Evolutionary conservation across 2,888 invertebrate species (phyloP), one percentile per base, ranked within the genome.

Genomic region (Lapara coniferarum): DNA sequence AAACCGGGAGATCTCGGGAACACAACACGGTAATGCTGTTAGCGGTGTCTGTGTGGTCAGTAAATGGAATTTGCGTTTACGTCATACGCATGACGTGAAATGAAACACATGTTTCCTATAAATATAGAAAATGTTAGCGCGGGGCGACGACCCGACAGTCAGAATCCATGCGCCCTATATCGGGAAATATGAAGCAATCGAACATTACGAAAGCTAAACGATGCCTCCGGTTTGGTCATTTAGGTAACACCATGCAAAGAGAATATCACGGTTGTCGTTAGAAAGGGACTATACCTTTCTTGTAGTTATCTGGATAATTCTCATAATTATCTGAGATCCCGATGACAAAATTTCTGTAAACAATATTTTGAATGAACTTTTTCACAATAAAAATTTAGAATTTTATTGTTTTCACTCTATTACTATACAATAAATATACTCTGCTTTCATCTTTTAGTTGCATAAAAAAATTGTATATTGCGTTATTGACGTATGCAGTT

Each of bases 1-100:
- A 67, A 37, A 57, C 56, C 63, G 63, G 63, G 63, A 63, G 63
- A 63, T 49, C 19, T 63, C 16, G 63, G 13, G 46, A 49, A 12
- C 14, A 51, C 51, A 37, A 57, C 14, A 37, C 57, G 30, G 57
- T 30, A 57, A 57, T 63, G 49, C 63, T 63, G 63, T 63, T 63
- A 63, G 16, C 12, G 16, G 10, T 63, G 63, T 63, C 19, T 63
- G 63, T 63, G 63, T 63, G 63, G 46, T 49, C 63, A 46, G 63
- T 63, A 10, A 19, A 7, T 25, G 49, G 49, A 46, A 46, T 13
- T 19, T 12, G 19, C 8, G 13, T 63, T 63, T 63, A 19, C 19
- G 63, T 46, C 46, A 49, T 19, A 13, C 19, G 63, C 19, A 19
- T 55, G 55, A 55, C 55, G 55, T 55, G 37, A 19, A 19, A 55